Base-by-base conservation (phyloP, 2,113 vertebrate species). In the Sialia sialis region DNA sequence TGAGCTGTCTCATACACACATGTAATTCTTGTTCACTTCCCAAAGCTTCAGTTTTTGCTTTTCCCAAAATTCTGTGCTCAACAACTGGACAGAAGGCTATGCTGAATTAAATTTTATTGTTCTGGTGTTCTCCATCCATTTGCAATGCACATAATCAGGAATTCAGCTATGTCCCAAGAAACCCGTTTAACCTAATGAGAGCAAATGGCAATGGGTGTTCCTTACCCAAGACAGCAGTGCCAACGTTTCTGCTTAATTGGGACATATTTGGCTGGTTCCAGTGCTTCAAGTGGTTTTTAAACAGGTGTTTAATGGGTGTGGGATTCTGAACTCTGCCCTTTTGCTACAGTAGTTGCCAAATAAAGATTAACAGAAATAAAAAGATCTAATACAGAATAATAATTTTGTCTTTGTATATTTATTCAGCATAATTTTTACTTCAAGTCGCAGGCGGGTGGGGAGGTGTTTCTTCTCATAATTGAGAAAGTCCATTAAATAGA, bases 401-500 rank as follows among this genome's bases (percentile, higher is more conserved):
- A 84, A 63, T 66, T 93, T 79, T 92, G 46, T 92, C 68, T 86
- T 83, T 77, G 32, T 93, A 5, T 95, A 76, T 95, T 96, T 95
- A 85, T 93, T 93, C 78, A 91, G 72, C 56, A 38, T 95, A 72
- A 87, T 93, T 95, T 94, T 96, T 95, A 70, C 79, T 96, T 74
- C 59, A 87, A 93, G 75, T 93, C 0, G 1, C 10, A 4, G 73
- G 64, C 6, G 56, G 76, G 60, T 70, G 86, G 76, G 76, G 60
- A 94, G 79, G 76, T 84, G 72, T 93, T 95, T 90, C 79, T 85
- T 90, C 68, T 92, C 44, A 4, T 96, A 90, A 96, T 95, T 95
- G 96, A 96, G 89, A 96, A 92, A 93, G 90, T 95, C 87, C 94
- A 94, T 97, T 97, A 96, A 95, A 91, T 83, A 92, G 90, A 96